Evolutionary conservation across 2,113 vertebrate species (phyloP).

Genomic region (Guaruba guarouba): DNA sequence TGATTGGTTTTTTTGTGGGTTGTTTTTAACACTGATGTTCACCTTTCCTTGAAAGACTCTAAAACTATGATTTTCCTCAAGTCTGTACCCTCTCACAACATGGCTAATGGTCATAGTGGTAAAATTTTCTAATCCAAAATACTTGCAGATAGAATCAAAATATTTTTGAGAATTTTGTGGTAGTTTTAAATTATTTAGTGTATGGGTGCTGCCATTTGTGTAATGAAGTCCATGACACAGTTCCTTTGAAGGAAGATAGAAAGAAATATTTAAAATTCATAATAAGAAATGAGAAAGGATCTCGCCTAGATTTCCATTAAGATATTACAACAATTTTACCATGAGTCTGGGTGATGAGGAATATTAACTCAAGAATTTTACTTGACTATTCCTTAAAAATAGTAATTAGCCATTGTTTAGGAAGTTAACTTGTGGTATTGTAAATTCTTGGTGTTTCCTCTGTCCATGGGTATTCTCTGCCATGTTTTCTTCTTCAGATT

Average conservation of each 20-base stretch:
- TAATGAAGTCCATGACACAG: neutral
- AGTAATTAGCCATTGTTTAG: neutral
- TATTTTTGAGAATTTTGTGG: neutral
- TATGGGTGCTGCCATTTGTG: neutral
- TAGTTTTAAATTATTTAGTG: neutral
- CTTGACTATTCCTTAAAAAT: neutral
- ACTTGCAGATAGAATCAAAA: neutral
- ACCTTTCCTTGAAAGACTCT: neutral
- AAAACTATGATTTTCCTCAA: neutral
- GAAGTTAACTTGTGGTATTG: neutral
- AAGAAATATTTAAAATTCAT: neutral
- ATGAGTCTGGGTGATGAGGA: neutral
- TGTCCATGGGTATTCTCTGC: neutral
- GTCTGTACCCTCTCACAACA: neutral
- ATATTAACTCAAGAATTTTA: neutral
- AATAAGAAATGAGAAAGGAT: neutral
- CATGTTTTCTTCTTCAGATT: neutral
- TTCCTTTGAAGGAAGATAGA: neutral
- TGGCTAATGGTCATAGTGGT: neutral
- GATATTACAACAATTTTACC: neutral
- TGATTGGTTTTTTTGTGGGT: neutral
- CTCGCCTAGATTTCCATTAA: neutral
- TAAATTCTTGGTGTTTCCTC: neutral
- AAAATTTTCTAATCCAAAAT: neutral
- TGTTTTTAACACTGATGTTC: neutral